These are phyloP conservation scores for Psophia crepitans DNA, from an alignment of 2,113 vertebrate genomes.

Conservation along the genomic window DNA sequence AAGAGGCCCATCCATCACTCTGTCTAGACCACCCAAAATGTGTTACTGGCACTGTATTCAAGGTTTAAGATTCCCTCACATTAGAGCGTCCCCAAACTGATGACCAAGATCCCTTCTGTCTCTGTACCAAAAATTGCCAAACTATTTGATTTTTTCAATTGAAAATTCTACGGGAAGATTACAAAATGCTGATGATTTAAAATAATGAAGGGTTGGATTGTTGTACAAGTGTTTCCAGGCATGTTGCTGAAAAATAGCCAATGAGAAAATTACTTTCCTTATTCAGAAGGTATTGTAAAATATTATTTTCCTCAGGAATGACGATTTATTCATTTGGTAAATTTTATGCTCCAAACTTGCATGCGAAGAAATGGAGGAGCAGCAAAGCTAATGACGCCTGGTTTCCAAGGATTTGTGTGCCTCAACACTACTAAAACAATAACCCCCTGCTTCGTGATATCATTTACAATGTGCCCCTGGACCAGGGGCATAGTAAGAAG, in stretches of 20 bases:
- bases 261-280: not conserved
- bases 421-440: not conserved
- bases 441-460: not conserved
- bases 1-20: not conserved
- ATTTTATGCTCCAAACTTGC: not conserved
- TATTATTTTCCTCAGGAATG: not conserved
- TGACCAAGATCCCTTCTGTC: not conserved
- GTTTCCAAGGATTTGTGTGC: not conserved
- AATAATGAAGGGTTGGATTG: not conserved
- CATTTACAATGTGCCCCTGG: rapidly evolving
- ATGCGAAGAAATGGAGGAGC: not conserved
- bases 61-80: not conserved
- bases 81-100: not conserved
- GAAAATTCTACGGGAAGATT: not conserved
- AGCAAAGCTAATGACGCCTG: not conserved
- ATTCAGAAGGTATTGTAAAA: not conserved
- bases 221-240: not conserved
- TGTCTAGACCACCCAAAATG: not conserved
- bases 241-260: not conserved
- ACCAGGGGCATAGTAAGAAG: not conserved
- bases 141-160: not conserved
- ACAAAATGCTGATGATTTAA: not conserved
- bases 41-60: not conserved
- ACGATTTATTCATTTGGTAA: not conserved
- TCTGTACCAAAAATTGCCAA: not conserved